Conservation (phyloP, 2,113 vertebrate genomes). For the Hippocampus barbouri region DNA sequence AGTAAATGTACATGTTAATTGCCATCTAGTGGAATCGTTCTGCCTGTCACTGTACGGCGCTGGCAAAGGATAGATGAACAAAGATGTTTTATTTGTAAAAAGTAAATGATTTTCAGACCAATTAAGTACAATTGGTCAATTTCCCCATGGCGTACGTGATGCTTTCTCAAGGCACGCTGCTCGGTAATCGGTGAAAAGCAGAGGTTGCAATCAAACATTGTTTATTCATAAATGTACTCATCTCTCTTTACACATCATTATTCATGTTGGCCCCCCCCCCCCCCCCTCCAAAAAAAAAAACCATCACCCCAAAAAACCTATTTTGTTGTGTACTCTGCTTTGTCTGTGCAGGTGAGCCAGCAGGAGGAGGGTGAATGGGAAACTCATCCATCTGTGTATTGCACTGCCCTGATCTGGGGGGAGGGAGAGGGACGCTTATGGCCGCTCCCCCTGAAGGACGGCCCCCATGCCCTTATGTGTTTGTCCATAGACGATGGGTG, state of each 20-base stretch:
- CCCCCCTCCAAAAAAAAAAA: neutral
- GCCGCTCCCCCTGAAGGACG: conserved; percentile 76
- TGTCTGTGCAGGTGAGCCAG: conserved; percentile 74
- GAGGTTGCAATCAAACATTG: neutral
- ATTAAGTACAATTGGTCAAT: no score
- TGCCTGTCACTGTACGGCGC: neutral
- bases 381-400: conserved; percentile 85
- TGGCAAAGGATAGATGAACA: neutral
- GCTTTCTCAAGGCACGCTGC: neutral
- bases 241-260: neutral
- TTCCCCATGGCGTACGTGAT: no score
- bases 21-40: no score
- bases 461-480: conserved; percentile 78
- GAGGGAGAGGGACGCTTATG: conserved; percentile 77
- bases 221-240: neutral
- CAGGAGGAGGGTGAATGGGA: conserved; percentile 82
- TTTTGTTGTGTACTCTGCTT: neutral
- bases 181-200: no score
- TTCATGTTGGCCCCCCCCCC: neutral
- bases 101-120: no score
- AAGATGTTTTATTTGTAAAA: neutral
- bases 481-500: conserved; percentile 76
- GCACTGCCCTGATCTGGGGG: conserved; percentile 84
- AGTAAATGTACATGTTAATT: no score
- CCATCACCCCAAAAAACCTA: neutral